Percentiles rank a stretch among this genome's conserved stretches.
These are phyloP conservation scores for Leptestheria dahalacensis DNA, from an alignment of 1,140 invertebrate genomes.

Conservation along the genomic window DNA sequence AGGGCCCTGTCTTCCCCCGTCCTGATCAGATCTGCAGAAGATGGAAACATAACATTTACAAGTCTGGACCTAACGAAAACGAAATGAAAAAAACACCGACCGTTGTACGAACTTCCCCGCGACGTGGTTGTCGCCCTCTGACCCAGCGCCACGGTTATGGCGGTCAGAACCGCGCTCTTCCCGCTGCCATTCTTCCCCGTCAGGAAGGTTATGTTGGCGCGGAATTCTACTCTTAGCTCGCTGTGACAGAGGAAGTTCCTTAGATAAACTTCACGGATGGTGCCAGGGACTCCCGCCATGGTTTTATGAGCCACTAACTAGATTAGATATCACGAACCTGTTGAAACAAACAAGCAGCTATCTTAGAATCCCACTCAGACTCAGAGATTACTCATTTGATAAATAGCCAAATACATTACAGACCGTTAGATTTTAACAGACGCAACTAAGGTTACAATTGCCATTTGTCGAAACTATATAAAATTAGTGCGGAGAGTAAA, in stretches of 20 bases:
- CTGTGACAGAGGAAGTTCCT: constrained; percentile 90
- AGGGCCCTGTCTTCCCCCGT: constrained; percentile 18
- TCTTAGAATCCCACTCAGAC: too few relatives aligned
- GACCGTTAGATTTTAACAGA: too few relatives aligned
- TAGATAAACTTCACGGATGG: constrained; percentile 53
- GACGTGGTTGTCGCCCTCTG: constrained; percentile 59
- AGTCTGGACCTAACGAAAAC: too few relatives aligned
- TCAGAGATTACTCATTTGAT: too few relatives aligned
- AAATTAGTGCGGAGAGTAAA: too few relatives aligned
- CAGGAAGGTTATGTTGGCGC: constrained; percentile 60
- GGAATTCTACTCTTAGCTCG: constrained; percentile 53
- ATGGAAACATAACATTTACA: neutral
- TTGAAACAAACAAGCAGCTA: too few relatives aligned
- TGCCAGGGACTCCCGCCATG: constrained; percentile 34
- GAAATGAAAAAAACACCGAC: too few relatives aligned
- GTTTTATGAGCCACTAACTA: too few relatives aligned
- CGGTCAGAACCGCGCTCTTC: constrained; percentile 85
- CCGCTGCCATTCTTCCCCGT: constrained; percentile 51
- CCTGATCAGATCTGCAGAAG: constrained; percentile 14
- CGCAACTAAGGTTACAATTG: too few relatives aligned
- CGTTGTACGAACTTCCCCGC: constrained; percentile 54
- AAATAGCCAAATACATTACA: too few relatives aligned
- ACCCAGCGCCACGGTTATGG: constrained; percentile 70
- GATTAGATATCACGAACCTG: too few relatives aligned
- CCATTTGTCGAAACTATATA: too few relatives aligned